Conservation (phyloP, 2,888 invertebrate species). For the Clistopyga incitator region DNA sequence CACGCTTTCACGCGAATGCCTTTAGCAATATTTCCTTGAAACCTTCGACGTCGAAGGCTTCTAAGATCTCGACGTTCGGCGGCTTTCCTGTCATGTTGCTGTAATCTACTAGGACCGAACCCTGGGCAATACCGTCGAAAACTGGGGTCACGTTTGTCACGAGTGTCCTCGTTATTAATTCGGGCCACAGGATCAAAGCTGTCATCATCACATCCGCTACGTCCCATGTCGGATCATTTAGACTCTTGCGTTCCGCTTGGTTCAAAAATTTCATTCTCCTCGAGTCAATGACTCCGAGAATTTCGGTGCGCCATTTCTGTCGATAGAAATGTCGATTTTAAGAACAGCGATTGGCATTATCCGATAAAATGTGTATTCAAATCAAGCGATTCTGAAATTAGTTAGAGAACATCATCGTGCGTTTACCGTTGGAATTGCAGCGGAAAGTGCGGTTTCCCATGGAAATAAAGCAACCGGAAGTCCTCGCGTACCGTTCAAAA, state of each 20-base stretch:
- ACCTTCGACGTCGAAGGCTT: constrained; percentile 49
- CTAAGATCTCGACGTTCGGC: constrained; percentile 55
- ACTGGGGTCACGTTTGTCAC: constrained; percentile 73
- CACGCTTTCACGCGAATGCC: constrained; percentile 25
- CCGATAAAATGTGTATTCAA: background rate
- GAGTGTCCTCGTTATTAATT: constrained; percentile 64
- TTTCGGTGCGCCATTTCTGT: constrained; percentile 85
- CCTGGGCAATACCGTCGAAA: constrained; percentile 72
- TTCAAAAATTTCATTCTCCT: constrained; percentile 85
- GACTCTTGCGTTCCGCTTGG: constrained; percentile 81
- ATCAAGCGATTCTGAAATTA: background rate
- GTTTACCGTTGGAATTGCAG: constrained; percentile 79
- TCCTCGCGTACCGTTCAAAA: constrained; percentile 82
- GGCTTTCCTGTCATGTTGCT: constrained; percentile 46
- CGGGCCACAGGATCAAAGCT: constrained; percentile 73
- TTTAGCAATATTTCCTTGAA: constrained; percentile 45
- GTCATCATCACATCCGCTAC: constrained; percentile 73
- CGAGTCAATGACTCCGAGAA: constrained; percentile 83
- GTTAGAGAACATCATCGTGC: no score
- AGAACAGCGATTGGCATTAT: background rate
- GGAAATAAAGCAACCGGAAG: constrained; percentile 84
- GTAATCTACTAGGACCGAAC: constrained; percentile 76
- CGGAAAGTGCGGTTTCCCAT: constrained; percentile 84
- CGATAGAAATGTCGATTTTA: constrained; percentile 33
- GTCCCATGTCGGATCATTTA: constrained; percentile 67